A percentile compares a stretch with the other conserved stretches of the same genome.
Evolutionary conservation across 2,888 invertebrate species (phyloP).

Genomic region (Thalpophila matura): DNA sequence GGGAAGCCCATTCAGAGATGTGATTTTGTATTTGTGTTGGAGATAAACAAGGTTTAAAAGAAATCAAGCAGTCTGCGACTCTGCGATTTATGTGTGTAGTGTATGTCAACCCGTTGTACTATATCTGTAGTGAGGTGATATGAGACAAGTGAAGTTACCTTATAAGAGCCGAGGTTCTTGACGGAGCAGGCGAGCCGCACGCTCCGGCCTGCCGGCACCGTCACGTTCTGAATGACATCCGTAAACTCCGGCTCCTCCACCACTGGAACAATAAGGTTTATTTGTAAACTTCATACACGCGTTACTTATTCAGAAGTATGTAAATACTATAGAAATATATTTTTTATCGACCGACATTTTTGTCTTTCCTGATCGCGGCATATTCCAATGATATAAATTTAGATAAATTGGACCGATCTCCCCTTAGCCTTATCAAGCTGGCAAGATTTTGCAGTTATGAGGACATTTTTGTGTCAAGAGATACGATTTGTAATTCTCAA

Average conservation of each 20-base stretch:
- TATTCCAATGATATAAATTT: conserved; percentile 75
- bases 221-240: conserved; percentile 97
- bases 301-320: conserved; percentile 13
- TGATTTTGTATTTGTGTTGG: conserved; percentile 52
- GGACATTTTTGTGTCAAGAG: conserved; percentile 87
- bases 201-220: conserved; percentile 96
- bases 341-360: conserved; percentile 31
- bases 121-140: conserved; percentile 3
- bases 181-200: conserved; percentile 97
- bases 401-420: conserved; percentile 79
- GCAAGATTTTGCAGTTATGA: conserved; percentile 83
- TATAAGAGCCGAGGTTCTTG: conserved; percentile 97
- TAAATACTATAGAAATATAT: conserved; percentile 5
- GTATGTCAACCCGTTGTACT: conserved; percentile 20
- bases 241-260: conserved; percentile 97
- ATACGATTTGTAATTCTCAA: conserved; percentile 90
- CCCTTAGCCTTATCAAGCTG: conserved; percentile 76
- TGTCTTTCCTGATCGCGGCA: conserved; percentile 41
- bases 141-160: conserved; percentile 90
- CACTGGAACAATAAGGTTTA: conserved; percentile 91
- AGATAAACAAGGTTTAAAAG: conserved; percentile 50
- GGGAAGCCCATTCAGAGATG: conserved; percentile 45
- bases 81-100: conserved; percentile 13
- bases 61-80: conserved; percentile 20
- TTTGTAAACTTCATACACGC: conserved; percentile 17